Evolutionary conservation across 1,140 invertebrate species (phyloP), one percentile per base, ranked within the genome.

Genomic region (Drosophila sp.): DNA sequence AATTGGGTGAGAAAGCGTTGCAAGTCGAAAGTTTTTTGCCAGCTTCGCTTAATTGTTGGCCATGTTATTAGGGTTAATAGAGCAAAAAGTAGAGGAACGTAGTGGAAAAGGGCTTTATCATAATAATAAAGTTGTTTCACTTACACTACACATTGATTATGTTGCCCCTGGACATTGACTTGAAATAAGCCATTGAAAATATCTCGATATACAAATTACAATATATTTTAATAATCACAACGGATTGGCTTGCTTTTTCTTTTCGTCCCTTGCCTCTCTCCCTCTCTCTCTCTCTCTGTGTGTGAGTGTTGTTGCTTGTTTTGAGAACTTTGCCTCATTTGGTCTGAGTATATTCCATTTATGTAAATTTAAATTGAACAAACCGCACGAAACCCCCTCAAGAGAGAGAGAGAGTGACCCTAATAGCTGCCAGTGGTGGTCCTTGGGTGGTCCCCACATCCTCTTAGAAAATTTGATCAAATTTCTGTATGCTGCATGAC

Each of bases 381-480:
- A 55, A 2, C n/a, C 3, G 25, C 54, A 54, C 35, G 2, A 47
- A 30, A 23, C 32, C 35, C 44, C 44, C 44, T 50, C 44, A 50
- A 50, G 44, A 50, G 17, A 17, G 17, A 17, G 17, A 17, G 17
- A 17, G 44, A 50, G 23, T 50, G 44, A 50, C 44, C 44, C 44
- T 50, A 50, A 50, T 50, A 50, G 44, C 44, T 4, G 44, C 7
- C 44, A 10, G 17, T 17, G 17, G 17, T 17, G 17, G 17, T 17
- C 17, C 17, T 17, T 17, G 17, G 17, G 17, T 17, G 17, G 27
- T 41, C 55, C 62, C 38, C 29, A 35, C 44, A 17, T 60, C 69
- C 54, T 41, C 55, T 33, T 17, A n/a, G 32, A 32, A 72, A 65
- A 62, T 79, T 80, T 76, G 62, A 70, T 79, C 41, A 80, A 80